Conservation (phyloP, 92 coral and sea anemone species). For the Heliopora coerulea region DNA sequence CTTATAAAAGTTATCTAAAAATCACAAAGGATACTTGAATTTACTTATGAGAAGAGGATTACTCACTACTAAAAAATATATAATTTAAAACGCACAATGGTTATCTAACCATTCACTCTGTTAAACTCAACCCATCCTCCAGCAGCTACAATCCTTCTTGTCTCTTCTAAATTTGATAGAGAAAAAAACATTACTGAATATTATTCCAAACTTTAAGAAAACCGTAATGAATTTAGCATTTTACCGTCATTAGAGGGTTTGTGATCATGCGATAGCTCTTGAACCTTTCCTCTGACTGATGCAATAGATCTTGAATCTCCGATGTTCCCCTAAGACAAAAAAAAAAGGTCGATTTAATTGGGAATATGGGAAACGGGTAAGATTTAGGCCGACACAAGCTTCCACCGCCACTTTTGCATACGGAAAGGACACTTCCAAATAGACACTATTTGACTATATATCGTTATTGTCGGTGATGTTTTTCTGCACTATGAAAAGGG, state of each 20-base stretch:
- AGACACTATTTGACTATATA: no score
- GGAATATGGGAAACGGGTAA: no score
- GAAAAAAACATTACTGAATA: not conserved
- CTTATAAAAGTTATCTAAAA: no score
- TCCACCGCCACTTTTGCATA: no score
- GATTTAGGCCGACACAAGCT: no score
- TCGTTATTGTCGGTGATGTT: no score
- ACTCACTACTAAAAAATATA: not conserved
- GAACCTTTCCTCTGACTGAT: slow-evolving; percentile 84
- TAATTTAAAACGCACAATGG: not conserved
- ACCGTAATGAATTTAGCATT: not conserved
- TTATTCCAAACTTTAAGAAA: not conserved
- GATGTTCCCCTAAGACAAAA: slow-evolving; percentile 79
- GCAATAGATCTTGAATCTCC: slow-evolving; percentile 94
- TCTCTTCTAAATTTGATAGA: slow-evolving; percentile 66
- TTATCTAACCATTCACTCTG: slow-evolving; percentile 91
- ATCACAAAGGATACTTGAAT: no score
- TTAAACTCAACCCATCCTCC: slow-evolving; percentile 99
- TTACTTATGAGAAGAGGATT: no score
- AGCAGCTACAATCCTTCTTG: slow-evolving; percentile 97
- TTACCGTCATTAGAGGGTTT: slow-evolving; percentile 98
- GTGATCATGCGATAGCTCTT: slow-evolving; percentile 91
- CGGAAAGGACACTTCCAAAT: no score
- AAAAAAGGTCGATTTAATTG: no score
- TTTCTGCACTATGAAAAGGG: no score